Base-by-base conservation (phyloP, 2,797 vertebrate genomes). In the Paguma larvata region DNA sequence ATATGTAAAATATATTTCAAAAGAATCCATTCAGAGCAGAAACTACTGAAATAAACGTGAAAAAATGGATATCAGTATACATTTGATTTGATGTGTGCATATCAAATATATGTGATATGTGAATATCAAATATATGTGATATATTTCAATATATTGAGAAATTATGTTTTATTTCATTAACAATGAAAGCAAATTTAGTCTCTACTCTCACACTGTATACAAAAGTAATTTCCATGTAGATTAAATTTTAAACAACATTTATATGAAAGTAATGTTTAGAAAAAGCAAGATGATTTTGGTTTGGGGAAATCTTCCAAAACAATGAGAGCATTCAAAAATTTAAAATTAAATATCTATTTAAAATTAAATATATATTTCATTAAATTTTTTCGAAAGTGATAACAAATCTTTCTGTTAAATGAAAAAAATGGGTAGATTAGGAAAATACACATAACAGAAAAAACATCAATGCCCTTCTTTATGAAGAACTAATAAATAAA, bases 221-320 rank as follows among this genome's bases (percentile, higher is more conserved):
- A 56, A 72, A 78, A 91, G 12, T 73, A 63, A 72, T 86, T 86
- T 73, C 34, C 30, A 32, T 91, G 72, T 86, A 80, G 34, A 86
- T 86, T 73, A 91, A 32, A 80, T 80, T 91, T 86, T 13, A 73
- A 73, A 46, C 30, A 77, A 75, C 27, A 80, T 80, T 91, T 86
- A 21, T 80, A 56, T 18, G 23, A 63, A 65, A 63, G 32, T 53
- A 62, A 70, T 63, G 9, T 11, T 59, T 38, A 41, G 16, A 44
- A 75, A 93, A 68, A 68, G 62, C 30, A 89, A 90, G 19, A 5
- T 72, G 44, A 85, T 91, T 79, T 62, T 85, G 3, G 41, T 51
- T 59, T 85, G 8, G 15, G 5, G 15, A 91, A 91, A 79, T 10
- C 27, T 79, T 68, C 90, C 27, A 72, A 79, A 79, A 79, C 9